These are phyloP conservation scores for Micronycteris hirsuta DNA, from an alignment of 2,113 vertebrate species.

Conservation along the genomic window DNA sequence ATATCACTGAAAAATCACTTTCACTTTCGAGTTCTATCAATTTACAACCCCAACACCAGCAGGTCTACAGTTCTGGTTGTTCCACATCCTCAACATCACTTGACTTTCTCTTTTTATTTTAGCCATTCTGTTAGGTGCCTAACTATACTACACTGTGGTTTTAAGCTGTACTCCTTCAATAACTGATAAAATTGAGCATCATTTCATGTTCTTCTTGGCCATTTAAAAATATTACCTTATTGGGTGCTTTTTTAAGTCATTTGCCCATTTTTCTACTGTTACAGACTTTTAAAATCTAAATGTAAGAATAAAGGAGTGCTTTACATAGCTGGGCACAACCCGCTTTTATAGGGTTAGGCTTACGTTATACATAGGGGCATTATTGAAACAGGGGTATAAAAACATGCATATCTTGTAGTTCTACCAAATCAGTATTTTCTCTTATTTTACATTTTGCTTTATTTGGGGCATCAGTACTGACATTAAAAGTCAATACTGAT, in stretches of 20 bases:
- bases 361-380: not conserved
- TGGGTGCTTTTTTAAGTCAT: not conserved
- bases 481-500: not conserved
- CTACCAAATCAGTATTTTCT: not conserved
- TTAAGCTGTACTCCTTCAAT: not conserved
- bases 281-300: not conserved
- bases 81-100: not conserved
- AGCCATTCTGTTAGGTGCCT: not conserved
- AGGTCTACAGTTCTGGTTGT: not conserved
- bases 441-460: not conserved
- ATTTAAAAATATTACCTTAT: not conserved
- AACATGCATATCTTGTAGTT: not conserved
- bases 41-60: not conserved
- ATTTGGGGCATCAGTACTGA: not conserved
- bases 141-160: not conserved
- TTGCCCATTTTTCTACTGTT: not conserved
- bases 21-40: not conserved
- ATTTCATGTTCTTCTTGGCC: not conserved
- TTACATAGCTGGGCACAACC: not conserved
- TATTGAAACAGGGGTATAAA: not conserved
- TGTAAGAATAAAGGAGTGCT: not conserved
- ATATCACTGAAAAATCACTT: not conserved
- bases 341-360: not conserved
- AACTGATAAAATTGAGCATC: not conserved
- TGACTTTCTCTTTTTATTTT: not conserved